Conservation (phyloP, 2,113 vertebrate genomes). For the Phalacrocorax pelagicus region DNA sequence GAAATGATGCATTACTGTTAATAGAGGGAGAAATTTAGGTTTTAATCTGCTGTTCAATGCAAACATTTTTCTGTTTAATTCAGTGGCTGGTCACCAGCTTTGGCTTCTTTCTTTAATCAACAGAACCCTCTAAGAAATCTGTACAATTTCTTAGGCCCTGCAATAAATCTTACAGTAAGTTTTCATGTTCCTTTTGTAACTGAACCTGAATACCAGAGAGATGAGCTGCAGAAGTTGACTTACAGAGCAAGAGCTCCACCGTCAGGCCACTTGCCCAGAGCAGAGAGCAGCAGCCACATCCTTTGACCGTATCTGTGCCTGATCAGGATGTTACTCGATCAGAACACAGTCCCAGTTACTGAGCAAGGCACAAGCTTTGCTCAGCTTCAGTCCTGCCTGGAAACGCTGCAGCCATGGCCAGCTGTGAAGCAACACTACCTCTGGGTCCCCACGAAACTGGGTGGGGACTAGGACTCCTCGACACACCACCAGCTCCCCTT, state of each 20-base stretch:
- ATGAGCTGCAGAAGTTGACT: fast-evolving
- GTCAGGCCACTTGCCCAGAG: neutral
- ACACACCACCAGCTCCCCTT: neutral
- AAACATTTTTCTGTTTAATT: neutral
- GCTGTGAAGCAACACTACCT: neutral
- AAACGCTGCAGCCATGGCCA: neutral
- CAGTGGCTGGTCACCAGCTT: neutral
- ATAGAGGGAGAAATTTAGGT: neutral
- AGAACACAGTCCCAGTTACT: neutral
- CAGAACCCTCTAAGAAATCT: neutral
- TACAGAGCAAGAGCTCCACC: neutral
- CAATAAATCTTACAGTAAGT: neutral
- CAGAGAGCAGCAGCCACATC: neutral
- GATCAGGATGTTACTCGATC: neutral
- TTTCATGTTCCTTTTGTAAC: neutral
- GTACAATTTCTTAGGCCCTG: neutral
- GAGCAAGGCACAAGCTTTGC: neutral
- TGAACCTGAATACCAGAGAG: fast-evolving
- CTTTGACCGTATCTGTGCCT: fast-evolving
- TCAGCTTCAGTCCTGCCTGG: neutral
- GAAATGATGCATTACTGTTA: neutral
- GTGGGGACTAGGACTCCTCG: fast-evolving
- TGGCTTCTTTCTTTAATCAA: neutral
- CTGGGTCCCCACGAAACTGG: neutral
- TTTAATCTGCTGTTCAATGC: neutral